A percentile compares a stretch with the other conserved stretches of the same genome.
These are phyloP conservation scores for Clunio marinus DNA, from an alignment of 2,888 invertebrate species.

Conservation along the genomic window DNA sequence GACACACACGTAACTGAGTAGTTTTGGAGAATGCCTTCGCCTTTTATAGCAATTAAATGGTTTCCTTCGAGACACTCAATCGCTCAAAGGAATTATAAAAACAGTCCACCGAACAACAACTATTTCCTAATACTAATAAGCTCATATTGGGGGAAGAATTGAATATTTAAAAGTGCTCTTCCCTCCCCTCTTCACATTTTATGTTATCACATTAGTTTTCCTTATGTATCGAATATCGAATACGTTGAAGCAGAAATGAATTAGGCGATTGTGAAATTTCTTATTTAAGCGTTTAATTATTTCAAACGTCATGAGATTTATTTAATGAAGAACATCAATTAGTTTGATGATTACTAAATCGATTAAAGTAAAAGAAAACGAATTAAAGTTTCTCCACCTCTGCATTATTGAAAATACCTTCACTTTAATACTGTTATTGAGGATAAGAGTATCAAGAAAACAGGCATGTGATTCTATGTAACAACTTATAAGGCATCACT, in stretches of 20 bases:
- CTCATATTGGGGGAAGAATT: conserved; percentile 22
- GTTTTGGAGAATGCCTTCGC: not conserved
- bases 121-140: conserved; percentile 22
- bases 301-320: no score
- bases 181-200: not conserved
- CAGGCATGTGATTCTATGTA: not conserved
- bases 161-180: conserved; percentile 38
- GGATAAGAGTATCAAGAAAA: not conserved
- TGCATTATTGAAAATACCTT: not conserved
- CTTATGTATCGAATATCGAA: conserved; percentile 30
- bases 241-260: not conserved
- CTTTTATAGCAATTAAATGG: conserved; percentile 39
- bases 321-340: no score
- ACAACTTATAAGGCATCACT: not conserved
- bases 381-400: no score
- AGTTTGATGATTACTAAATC: no score
- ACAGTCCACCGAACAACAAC: conserved; percentile 20
- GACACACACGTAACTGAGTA: conserved; percentile 30
- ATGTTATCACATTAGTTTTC: conserved; percentile 33
- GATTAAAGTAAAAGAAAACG: no score
- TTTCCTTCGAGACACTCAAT: conserved; percentile 14
- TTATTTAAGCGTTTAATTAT: no score
- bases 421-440: conserved; percentile 3
- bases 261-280: no score
- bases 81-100: conserved; percentile 19